Evolutionary conservation across 2,888 invertebrate genomes (phyloP).

Genomic region (Clepsis dumicolana): DNA sequence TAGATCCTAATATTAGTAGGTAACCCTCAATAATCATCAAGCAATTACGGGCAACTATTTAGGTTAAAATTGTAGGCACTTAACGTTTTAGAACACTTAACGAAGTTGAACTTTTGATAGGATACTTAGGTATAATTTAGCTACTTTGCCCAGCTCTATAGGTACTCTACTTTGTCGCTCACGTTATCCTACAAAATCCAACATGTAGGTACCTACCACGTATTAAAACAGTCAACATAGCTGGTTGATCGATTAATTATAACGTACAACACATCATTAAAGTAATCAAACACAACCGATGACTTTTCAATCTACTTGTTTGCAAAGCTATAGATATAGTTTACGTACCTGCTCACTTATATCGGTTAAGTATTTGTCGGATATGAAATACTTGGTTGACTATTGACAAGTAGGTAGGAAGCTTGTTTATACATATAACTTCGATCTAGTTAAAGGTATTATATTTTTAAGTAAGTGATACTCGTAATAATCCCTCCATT

Average conservation of each 20-base stretch:
- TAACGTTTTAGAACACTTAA: no score
- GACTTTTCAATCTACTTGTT: conserved; percentile 6
- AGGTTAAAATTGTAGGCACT: no score
- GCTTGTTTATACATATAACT: no score
- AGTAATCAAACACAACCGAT: conserved; percentile 39
- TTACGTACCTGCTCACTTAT: background rate
- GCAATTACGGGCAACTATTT: no score
- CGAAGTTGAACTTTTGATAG: no score
- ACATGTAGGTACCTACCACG: background rate
- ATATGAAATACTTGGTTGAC: background rate
- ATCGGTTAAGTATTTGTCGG: background rate
- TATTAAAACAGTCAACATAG: conserved; percentile 6
- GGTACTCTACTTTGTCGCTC: background rate
- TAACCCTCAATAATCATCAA: no score
- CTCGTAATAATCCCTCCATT: no score
- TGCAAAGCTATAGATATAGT: background rate
- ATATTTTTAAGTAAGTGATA: no score
- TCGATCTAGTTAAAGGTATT: no score
- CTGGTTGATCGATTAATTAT: conserved; percentile 42
- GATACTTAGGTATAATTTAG: no score
- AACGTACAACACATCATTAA: conserved; percentile 30
- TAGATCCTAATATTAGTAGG: no score
- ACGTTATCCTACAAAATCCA: background rate
- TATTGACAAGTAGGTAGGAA: background rate
- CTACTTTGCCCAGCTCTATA: background rate